Base-by-base conservation (phyloP, 1,140 invertebrate genomes). In the Bombus superbus region DNA sequence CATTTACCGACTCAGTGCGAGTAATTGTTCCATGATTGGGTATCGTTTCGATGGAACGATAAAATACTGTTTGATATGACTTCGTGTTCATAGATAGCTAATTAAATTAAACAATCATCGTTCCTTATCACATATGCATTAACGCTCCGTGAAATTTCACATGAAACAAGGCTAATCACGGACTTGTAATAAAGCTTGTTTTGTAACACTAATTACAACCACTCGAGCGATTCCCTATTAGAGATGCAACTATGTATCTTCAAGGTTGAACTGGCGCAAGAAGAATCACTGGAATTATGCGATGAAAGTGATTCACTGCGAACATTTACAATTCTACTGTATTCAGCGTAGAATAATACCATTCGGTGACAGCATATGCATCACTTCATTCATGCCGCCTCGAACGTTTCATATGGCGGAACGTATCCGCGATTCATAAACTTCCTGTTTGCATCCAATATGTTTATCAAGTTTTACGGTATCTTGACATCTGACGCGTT, bases 131-230 rank as follows among this genome's bases (percentile, higher is more conserved):
- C 8, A 13, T 13, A n/a, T 35, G 47, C 71, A 40, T 64, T 25
- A 62, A 38, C 25, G 40, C 13, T 85, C 11, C 59, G 11, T 62
- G 59, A 62, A 62, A n/a, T 62, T 80, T 85, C 53, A 53, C 83
- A n/a, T 38, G 83, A 44, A 85, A 73, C 42, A 42, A 47, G 77
- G 83, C 62, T 85, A 85, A 85, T 85, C 84, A 74, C n/a, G 38
- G 13, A 69, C 8, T 10, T 32, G 35, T 32, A 69, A 44, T 78
- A 73, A 75, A 85, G 79, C 59, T 32, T 69, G 59, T 86, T 72
- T 89, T 81, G 72, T 89, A 89, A 89, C 72, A 73, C 47, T 81
- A 81, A 89, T 89, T 83, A 69, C 73, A 66, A 72, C 72, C 79
- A 86, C 69, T 84, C 85, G 73, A 72, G 59, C 62, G 74, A 75